Evolutionary conservation across 2,113 vertebrate species (phyloP), one percentile per base, ranked within the genome.

Genomic region (Sinocyclocheilus anshuiensis): DNA sequence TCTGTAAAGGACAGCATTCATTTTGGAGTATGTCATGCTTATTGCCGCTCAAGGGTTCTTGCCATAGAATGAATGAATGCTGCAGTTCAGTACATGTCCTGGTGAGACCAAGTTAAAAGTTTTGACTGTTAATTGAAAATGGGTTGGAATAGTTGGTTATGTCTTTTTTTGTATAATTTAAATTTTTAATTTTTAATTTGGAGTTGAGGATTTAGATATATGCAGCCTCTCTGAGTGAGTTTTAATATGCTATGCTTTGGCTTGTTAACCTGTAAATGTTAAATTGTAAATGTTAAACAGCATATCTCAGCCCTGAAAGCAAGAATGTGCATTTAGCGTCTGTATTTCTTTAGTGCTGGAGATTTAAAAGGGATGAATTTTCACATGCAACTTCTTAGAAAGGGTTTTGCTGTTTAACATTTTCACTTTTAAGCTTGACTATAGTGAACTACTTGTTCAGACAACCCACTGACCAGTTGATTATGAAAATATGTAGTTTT

Each of bases 11-110:
- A 74, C 33, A 65, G 4, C 67, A 55, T 83, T 75, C 45, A 75
- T 79, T 61, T 74, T 1, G 16, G 33, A 59, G 24, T 61, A 22
- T 67, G 72, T 85, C 74, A 86, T 29, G 22, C n/a, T 67, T 81
- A 65, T 65, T 65, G 57, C 12, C 2, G 0, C 65, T 81, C 8
- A 7, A 71, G 16, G 33, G 29, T 22, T 74, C 36, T n/a, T 42
- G 36, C 20, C 12, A 24, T 15, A 20, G 16, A 18, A 78, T 36
- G 20, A 13, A 36, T n/a, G 20, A 80, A 80, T 2, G 5, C 4
- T 57, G 53, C 53, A 59, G 29, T 59, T 78, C 29, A 22, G 18
- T 20, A 20, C 26, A 6, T 20, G 15, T 24, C 20, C 77, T n/a
- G 77, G 33, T 61, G 57, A 39, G 24, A 7, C 5, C 29, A 79